Conservation (phyloP, 2,888 invertebrate species). For the Anthophora plumipes region DNA sequence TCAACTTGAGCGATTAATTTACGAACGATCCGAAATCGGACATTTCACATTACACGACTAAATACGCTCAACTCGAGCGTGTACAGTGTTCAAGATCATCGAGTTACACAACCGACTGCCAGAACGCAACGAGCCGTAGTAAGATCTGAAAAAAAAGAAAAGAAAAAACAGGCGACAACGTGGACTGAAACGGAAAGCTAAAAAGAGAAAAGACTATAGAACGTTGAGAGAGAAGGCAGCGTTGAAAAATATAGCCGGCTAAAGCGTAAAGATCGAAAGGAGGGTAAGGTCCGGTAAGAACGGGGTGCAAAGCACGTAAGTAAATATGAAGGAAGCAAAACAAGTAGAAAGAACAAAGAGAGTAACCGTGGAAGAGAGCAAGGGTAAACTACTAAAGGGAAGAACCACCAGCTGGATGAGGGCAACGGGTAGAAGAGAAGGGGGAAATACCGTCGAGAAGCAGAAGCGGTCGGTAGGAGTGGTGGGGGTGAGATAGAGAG, state of each 20-base stretch:
- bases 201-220: neutral
- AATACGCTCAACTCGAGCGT: too few species aligned
- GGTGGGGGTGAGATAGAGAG: constrained; percentile 6
- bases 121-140: neutral
- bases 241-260: constrained; percentile 2
- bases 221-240: neutral
- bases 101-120: neutral
- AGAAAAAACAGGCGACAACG: neutral
- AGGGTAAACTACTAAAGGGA: constrained; percentile 40
- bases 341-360: constrained; percentile 14
- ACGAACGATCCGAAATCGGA: too few species aligned
- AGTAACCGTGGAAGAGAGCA: constrained; percentile 14
- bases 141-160: too few species aligned
- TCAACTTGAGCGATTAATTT: too few species aligned
- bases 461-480: neutral
- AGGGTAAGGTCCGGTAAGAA: neutral
- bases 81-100: too few species aligned
- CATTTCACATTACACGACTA: too few species aligned
- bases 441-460: neutral
- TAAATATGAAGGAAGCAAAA: constrained; percentile 30
- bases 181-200: neutral
- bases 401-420: constrained; percentile 19
- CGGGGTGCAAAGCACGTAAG: constrained; percentile 4
- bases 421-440: neutral
- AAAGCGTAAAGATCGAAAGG: neutral